Conservation (phyloP, 1,140 invertebrate species). For the Marisa cornuarietis region DNA sequence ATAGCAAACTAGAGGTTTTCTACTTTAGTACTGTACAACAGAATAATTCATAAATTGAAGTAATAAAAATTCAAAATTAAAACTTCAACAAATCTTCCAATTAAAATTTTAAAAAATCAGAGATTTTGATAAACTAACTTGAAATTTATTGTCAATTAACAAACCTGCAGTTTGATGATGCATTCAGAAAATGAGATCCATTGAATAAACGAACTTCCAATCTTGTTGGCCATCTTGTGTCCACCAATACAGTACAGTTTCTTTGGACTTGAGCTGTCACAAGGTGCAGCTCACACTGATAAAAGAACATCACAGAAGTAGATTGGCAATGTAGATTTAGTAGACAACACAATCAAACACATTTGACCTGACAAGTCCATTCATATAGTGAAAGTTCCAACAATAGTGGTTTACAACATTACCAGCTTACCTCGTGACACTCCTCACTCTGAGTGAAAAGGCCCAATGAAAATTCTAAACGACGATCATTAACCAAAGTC, state of each 20-base stretch:
- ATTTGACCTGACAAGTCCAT: too few species aligned
- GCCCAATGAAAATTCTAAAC: constrained; percentile 7
- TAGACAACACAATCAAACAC: too few species aligned
- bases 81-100: too few species aligned
- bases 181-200: not conserved
- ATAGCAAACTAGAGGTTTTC: too few species aligned
- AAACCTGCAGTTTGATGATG: constrained; percentile 22
- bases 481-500: constrained; percentile 24
- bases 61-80: too few species aligned
- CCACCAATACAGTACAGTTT: constrained; percentile 39
- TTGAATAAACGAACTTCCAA: constrained; percentile 18
- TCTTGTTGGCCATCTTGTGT: constrained; percentile 44
- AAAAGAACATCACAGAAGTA: constrained; percentile 2
- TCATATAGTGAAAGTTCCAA: too few species aligned
- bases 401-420: too few species aligned
- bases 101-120: too few species aligned
- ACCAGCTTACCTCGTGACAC: constrained; percentile 40
- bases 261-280: not conserved
- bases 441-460: constrained; percentile 34
- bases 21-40: too few species aligned
- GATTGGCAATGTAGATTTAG: not conserved
- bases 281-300: constrained; percentile 39
- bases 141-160: not conserved
- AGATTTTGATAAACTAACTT: too few species aligned
- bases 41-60: too few species aligned